A percentile compares a stretch with the other conserved stretches of the same genome.
Evolutionary conservation across 2,797 vertebrate genomes (phyloP).

Genomic region (Manis javanica): DNA sequence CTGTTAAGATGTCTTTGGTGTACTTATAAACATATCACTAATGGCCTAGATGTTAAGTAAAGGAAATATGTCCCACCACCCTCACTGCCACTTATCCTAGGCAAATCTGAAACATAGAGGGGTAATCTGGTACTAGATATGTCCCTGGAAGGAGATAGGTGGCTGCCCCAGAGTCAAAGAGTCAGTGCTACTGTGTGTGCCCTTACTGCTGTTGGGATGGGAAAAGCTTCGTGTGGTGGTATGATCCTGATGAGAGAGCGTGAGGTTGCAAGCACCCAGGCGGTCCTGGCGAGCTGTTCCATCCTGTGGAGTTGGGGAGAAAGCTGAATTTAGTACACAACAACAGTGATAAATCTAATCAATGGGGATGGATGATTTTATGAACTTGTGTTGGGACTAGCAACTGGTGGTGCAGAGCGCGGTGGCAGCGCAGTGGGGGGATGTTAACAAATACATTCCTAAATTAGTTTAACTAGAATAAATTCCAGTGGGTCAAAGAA

Average conservation of each 20-base stretch:
- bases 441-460: neutral
- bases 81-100: neutral
- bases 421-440: neutral
- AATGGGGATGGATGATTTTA: neutral
- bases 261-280: neutral
- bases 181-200: neutral
- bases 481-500: conserved; percentile 7
- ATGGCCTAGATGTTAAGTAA: neutral
- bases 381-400: neutral
- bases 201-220: neutral
- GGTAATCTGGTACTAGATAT: neutral
- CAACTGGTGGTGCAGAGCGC: neutral
- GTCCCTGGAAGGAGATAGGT: neutral
- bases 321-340: neutral
- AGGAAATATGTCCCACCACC: neutral
- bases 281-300: neutral
- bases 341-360: neutral
- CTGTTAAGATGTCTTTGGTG: neutral
- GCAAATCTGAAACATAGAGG: neutral
- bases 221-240: neutral
- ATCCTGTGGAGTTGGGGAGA: neutral
- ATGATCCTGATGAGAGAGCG: neutral
- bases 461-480: conserved; percentile 21
- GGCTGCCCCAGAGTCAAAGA: neutral
- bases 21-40: conserved; percentile 22